Evolutionary conservation across 2,888 invertebrate genomes (phyloP), one percentile per base, ranked within the genome.

Genomic region (Allacma fusca): DNA sequence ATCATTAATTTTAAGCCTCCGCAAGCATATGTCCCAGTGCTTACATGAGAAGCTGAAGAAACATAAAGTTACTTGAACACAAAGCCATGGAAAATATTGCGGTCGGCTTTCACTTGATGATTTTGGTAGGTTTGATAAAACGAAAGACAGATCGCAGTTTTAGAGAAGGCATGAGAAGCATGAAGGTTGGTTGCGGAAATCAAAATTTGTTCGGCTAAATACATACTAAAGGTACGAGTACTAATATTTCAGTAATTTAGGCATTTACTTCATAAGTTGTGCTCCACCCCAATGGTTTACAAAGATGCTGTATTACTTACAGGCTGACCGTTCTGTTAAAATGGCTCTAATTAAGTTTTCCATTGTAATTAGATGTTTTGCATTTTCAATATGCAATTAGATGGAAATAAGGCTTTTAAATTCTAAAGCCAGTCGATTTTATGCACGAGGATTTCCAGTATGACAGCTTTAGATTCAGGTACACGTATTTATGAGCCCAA

Each of bases 331-430:
- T 62, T 62, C 62, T 62, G 9, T 62, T 24, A 72, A 59, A 72
- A 50, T 72, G 72, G 62, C 62, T 65, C 44, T 74, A 74, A 74
- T 74, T 64, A 74, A 74, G 65, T 74, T 74, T 40, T 40, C 59
- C 64, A 73, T 64, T 24, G 23, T 73, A 73, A 73, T 73, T 74
- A 65, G 43, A 74, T 74, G 65, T 74, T 29, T 24, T 64, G 34
- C n/a, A 40, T 74, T 74, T 74, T 65, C 65, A 64, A 65, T 74
- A 40, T 74, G 74, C 21, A 74, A 74, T 74, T 64, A 74, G 74
- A 74, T 64, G 64, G 64, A 64, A 73, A 73, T 64, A 19, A 29
- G 40, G 59, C 24, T 7, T 73, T 73, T 40, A 64, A 34, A 64
- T 73, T 62, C 62, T 23, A 64, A 62, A 26, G 5, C 59, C 29